Evolutionary conservation across 37 sponge, comb jelly and placozoan species (phyloP).

Genomic region (Cladorhizidae sp.): DNA sequence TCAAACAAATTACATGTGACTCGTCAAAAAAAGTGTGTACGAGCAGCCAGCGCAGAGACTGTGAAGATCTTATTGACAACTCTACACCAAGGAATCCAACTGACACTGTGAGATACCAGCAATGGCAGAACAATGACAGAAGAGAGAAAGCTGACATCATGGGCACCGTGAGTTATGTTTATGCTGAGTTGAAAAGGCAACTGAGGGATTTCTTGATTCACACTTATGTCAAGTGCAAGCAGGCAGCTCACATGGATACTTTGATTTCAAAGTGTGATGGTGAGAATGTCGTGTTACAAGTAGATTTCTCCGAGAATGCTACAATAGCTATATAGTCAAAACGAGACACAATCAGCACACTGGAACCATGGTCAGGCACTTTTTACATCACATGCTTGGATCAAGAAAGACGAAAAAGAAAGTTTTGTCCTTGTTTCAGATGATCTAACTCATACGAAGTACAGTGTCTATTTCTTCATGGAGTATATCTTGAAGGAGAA

Average conservation of each 20-base stretch:
- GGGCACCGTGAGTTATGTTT: conserved; percentile 31
- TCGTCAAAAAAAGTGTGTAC: conserved; percentile 5
- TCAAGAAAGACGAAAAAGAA: not conserved
- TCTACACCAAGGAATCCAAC: conserved; percentile 12
- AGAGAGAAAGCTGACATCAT: conserved; percentile 26
- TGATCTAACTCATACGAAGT: conserved; percentile 37
- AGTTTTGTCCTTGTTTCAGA: conserved; percentile 41
- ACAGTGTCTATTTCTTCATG: conserved; percentile 42
- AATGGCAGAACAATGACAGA: conserved; percentile 28
- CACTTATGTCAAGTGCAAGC: conserved; percentile 34
- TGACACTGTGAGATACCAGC: conserved; percentile 18
- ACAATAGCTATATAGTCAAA: not conserved
- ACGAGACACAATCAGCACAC: conserved; percentile 36
- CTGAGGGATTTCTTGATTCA: conserved; percentile 29
- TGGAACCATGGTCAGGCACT: conserved; percentile 33
- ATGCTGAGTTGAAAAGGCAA: conserved; percentile 13
- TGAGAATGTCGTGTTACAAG: conserved; percentile 30
- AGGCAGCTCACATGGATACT: conserved; percentile 21
- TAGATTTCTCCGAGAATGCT: conserved; percentile 55
- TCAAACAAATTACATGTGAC: conserved; percentile 34
- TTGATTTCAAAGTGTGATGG: conserved; percentile 18
- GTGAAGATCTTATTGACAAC: conserved; percentile 13
- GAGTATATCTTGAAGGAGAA: conserved; percentile 36
- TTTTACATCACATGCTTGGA: conserved; percentile 55
- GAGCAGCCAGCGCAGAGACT: conserved; percentile 21